Percentiles rank a stretch among this genome's conserved stretches.
These are phyloP conservation scores for Daubentonia madagascariensis DNA, from an alignment of 2,113 vertebrate species.

Conservation along the genomic window DNA sequence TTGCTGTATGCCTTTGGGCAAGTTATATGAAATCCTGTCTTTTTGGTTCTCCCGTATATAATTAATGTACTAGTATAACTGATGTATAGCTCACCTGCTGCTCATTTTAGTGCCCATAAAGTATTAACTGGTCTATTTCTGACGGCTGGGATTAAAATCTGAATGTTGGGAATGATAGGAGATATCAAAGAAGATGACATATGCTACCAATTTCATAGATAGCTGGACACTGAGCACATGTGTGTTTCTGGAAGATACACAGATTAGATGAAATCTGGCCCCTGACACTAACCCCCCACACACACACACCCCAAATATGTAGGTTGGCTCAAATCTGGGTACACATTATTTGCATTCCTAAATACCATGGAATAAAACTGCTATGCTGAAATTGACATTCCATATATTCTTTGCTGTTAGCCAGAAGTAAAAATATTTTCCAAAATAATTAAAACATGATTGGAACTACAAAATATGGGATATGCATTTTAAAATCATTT, in stretches of 20 bases:
- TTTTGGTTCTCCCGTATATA: neutral
- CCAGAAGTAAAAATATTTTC: constrained; percentile 23
- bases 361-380: constrained; percentile 18
- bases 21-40: neutral
- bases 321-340: neutral
- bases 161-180: neutral
- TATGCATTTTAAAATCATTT: neutral
- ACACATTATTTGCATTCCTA: constrained; percentile 8
- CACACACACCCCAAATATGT: neutral
- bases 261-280: constrained; percentile 2
- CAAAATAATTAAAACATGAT: constrained; percentile 32
- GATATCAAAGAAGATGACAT: neutral
- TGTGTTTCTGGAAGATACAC: neutral
- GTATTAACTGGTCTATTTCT: neutral
- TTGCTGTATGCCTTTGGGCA: neutral
- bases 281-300: neutral
- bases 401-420: constrained; percentile 17
- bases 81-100: neutral
- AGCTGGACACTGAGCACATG: neutral
- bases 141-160: neutral
- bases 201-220: neutral
- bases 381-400: constrained; percentile 7
- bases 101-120: neutral
- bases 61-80: neutral
- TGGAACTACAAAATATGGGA: neutral